A percentile compares a stretch with the other conserved stretches of the same genome.
Conservation (phyloP, 2,113 vertebrate species). For the Rhizomys pruinosus region DNA sequence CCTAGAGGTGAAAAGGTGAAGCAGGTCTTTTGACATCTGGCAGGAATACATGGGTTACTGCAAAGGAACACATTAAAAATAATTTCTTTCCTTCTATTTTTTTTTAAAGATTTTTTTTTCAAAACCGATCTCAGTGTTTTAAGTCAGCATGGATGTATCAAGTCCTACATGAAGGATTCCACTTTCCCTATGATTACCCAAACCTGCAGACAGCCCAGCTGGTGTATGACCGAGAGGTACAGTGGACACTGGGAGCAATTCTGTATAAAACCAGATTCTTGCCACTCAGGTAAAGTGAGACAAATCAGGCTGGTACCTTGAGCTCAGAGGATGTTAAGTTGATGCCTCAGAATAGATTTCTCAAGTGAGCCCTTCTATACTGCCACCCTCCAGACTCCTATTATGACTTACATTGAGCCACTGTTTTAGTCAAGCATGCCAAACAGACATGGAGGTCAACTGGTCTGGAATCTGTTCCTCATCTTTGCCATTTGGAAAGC, state of each 20-base stretch:
- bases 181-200: slow-evolving; percentile 90
- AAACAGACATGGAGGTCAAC: slow-evolving; percentile 22
- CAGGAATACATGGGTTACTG: background rate
- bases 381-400: background rate
- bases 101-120: background rate
- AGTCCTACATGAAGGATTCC: slow-evolving; percentile 94
- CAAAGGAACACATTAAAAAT: background rate
- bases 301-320: background rate
- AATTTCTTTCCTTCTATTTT: background rate
- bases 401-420: background rate
- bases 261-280: slow-evolving; percentile 96
- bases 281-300: slow-evolving; percentile 92
- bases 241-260: slow-evolving; percentile 97
- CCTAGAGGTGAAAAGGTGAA: slow-evolving; percentile 22
- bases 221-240: slow-evolving; percentile 95
- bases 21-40: background rate
- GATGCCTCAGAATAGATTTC: background rate
- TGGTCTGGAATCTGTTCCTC: background rate
- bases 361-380: background rate
- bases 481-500: slow-evolving; percentile 4
- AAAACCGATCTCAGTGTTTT: slow-evolving; percentile 93
- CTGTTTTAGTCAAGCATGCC: background rate
- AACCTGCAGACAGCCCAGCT: slow-evolving; percentile 93
- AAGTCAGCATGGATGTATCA: slow-evolving; percentile 97
- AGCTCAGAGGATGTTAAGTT: background rate